Evolutionary conservation across 1,140 invertebrate genomes (phyloP), one percentile per base, ranked within the genome.

Genomic region (Microvelia longipes): DNA sequence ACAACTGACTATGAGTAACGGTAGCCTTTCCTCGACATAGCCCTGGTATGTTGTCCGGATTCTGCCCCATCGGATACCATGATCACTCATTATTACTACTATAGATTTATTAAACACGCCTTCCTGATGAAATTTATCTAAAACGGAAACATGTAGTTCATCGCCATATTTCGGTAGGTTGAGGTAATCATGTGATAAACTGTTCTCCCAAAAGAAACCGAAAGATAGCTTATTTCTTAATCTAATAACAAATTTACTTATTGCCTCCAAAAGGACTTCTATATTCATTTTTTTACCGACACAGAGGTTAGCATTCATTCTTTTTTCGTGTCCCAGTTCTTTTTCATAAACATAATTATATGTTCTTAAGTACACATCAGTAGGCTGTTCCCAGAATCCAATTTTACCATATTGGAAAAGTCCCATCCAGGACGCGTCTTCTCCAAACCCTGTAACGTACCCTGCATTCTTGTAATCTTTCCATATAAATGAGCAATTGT

Each of bases 61-160:
- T 0, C 75, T 74, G 15, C 88, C 88, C 80, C 86, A 89, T 70
- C 87, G 77, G 72, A 88, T 83, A 0, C 89, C 89, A 75, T 90
- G 88, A 74, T 90, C 89, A 74, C 86, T 88, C 79, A 87, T 86
- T 24, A 89, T 80, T 15, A 90, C 77, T 0, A 90, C 67, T 0
- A 85, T 77, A 0, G 86, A 86, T 19, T 79, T 78, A 29, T 83
- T 79, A 2, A 85, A 71, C 1, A 80, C 67, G 2, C 75, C 73
- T 2, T 78, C 30, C 0, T 70, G 65, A 1, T 60, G 30, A 0
- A 81, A 67, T 60, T 77, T 73, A 5, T 73, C 64, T n/a, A 84
- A 29, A 28, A 80, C 76, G 0, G 75, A 67, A 27, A 73, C 71
- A 25, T 83, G 79, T 0, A 75, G 62, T 0, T 77, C 71, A 69